These are phyloP conservation scores for Cathartes aura DNA, from an alignment of 2,113 vertebrate genomes.

Conservation along the genomic window DNA sequence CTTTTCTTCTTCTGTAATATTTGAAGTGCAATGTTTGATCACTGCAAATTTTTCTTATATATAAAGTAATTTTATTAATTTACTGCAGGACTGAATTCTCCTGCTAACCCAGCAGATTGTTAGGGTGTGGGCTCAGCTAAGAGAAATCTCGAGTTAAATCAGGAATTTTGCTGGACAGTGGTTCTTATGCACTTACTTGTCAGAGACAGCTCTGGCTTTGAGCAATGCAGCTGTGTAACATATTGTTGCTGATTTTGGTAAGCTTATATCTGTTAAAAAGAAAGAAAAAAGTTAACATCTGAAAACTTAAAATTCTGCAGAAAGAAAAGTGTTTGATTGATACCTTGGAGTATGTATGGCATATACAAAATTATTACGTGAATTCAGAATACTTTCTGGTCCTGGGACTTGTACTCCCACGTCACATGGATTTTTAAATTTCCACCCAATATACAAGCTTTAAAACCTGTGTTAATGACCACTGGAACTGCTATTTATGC, in stretches of 20 bases:
- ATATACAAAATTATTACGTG: not conserved
- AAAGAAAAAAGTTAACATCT: constrained; percentile 62
- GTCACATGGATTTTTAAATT: not conserved
- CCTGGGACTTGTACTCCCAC: not conserved
- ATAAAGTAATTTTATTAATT: not conserved
- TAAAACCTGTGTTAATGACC: not conserved
- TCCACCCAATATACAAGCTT: not conserved
- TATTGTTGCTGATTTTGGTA: constrained; percentile 99
- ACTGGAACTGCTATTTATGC: not conserved
- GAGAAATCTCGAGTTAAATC: constrained; percentile 55
- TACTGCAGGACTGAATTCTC: constrained; percentile 3
- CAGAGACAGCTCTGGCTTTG: constrained; percentile 98
- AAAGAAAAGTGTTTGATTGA: not conserved
- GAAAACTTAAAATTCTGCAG: not conserved
- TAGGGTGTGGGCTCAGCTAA: constrained; percentile 58
- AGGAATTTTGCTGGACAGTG: constrained; percentile 7
- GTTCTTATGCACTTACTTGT: constrained; percentile 91
- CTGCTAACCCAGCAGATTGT: constrained; percentile 18
- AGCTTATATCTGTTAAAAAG: constrained; percentile 92
- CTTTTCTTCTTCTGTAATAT: constrained; percentile 8
- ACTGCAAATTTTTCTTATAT: not conserved
- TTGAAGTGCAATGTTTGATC: not conserved
- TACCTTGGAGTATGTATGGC: not conserved
- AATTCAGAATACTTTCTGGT: not conserved
- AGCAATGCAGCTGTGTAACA: constrained; percentile 98